Conservation (phyloP, 2,888 invertebrate genomes). For the Eudemis profundana region DNA sequence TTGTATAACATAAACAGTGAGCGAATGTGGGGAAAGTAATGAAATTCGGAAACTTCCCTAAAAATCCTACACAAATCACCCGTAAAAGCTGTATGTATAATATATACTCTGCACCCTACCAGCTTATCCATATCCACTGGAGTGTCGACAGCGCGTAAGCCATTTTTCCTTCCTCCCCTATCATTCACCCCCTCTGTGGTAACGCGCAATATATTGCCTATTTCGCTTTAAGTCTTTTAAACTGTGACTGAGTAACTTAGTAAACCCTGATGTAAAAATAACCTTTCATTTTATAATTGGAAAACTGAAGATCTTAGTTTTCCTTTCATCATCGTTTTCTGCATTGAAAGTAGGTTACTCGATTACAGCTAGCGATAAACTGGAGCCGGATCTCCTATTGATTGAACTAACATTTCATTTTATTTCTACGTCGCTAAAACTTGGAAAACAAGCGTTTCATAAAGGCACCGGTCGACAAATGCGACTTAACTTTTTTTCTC, state of each 20-base stretch:
- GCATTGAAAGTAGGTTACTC: conserved; percentile 29
- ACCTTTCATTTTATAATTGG: conserved; percentile 19
- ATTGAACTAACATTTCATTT: background rate
- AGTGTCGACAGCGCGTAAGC: conserved; percentile 33
- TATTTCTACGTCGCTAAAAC: background rate
- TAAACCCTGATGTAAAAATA: conserved; percentile 13
- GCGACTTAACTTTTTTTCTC: conserved; percentile 13
- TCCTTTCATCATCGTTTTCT: background rate
- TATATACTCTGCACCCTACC: conserved; percentile 16
- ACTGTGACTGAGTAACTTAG: background rate
- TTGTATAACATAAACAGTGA: conserved; percentile 7
- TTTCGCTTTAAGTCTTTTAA: conserved; percentile 15
- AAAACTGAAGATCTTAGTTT: conserved; percentile 15
- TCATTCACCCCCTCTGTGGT: conserved; percentile 25
- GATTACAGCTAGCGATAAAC: conserved; percentile 18
- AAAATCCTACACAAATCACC: conserved; percentile 16
- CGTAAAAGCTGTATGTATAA: conserved; percentile 13
- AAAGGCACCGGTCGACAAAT: conserved; percentile 20
- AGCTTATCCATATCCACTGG: conserved; percentile 29
- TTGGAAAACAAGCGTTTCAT: background rate
- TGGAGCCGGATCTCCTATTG: background rate
- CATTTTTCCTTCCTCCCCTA: conserved; percentile 32
- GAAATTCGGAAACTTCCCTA: conserved; percentile 3
- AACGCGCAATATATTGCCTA: conserved; percentile 16
- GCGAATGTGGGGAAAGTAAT: background rate